Evolutionary conservation across 2,888 invertebrate genomes (phyloP).

Genomic region (Zygogramma bicolorata): DNA sequence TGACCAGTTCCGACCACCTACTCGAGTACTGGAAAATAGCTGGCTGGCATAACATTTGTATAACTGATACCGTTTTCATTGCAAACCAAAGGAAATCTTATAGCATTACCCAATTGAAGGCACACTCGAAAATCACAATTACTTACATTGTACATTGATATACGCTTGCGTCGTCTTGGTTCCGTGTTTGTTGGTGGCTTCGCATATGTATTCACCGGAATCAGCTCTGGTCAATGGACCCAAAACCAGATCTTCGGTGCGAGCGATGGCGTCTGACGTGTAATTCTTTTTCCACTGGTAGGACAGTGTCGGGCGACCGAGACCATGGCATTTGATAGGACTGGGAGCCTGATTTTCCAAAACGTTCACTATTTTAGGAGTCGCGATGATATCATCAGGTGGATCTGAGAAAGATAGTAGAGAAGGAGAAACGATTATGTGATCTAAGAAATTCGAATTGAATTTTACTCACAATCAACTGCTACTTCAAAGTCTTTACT

Average conservation of each 20-base stretch:
- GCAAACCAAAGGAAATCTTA: no score
- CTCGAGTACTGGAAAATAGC: no score
- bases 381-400: conserved; percentile 87
- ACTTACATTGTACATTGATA: conserved; percentile 86
- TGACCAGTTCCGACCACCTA: no score
- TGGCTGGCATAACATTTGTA: no score
- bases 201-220: conserved; percentile 84
- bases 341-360: conserved; percentile 71
- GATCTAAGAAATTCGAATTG: not conserved
- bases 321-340: conserved; percentile 72
- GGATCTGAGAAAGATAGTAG: conserved; percentile 76
- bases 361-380: conserved; percentile 69
- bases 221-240: conserved; percentile 77
- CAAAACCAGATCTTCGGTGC: conserved; percentile 71
- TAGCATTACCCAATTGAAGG: no score
- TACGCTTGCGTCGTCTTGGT: conserved; percentile 75
- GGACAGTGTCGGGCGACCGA: conserved; percentile 78
- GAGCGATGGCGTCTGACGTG: conserved; percentile 68
- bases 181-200: conserved; percentile 85
- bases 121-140: not conserved
- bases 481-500: conserved; percentile 87
- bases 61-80: no score
- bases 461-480: conserved; percentile 85
- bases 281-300: conserved; percentile 80
- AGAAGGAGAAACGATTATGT: no score